These are phyloP conservation scores for Brachymystax lenok DNA, from an alignment of 2,797 vertebrate species.

Conservation along the genomic window DNA sequence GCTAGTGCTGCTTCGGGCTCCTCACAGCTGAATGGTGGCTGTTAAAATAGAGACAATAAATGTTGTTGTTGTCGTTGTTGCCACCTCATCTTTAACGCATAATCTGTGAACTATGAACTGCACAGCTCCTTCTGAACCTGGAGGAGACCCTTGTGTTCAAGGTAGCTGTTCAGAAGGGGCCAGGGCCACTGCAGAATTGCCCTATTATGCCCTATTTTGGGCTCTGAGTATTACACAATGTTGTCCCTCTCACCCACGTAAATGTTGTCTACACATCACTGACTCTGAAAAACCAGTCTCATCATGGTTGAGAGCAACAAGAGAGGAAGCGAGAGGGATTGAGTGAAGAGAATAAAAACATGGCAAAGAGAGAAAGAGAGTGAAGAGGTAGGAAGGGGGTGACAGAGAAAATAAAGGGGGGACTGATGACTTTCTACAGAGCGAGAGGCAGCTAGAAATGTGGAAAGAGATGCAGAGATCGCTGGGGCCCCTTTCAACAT, in stretches of 20 bases:
- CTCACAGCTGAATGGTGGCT: too few species aligned
- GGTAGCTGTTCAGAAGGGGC: too few species aligned
- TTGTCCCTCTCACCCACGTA: conserved; percentile 12
- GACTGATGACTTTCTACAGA: too few species aligned
- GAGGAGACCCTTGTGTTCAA: too few species aligned
- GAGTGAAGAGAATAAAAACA: neutral
- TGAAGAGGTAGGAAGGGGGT: neutral
- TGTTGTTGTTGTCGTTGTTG: too few species aligned
- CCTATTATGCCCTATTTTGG: too few species aligned
- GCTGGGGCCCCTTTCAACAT: neutral
- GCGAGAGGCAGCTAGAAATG: neutral
- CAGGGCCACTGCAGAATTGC: too few species aligned
- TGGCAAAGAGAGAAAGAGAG: neutral
- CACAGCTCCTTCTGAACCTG: too few species aligned
- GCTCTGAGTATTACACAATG: neutral
- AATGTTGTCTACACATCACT: conserved; percentile 43
- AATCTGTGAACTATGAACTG: too few species aligned
- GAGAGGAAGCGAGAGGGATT: neutral
- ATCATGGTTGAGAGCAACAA: conserved; percentile 5
- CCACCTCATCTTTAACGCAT: too few species aligned
- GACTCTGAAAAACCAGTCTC: conserved; percentile 38
- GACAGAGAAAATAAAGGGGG: neutral
- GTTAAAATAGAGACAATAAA: too few species aligned
- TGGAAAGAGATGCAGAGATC: neutral
- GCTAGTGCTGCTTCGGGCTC: too few species aligned